Evolutionary conservation across 2,797 vertebrate genomes (phyloP), one percentile per base, ranked within the genome.

Genomic region (Tadarida brasiliensis): DNA sequence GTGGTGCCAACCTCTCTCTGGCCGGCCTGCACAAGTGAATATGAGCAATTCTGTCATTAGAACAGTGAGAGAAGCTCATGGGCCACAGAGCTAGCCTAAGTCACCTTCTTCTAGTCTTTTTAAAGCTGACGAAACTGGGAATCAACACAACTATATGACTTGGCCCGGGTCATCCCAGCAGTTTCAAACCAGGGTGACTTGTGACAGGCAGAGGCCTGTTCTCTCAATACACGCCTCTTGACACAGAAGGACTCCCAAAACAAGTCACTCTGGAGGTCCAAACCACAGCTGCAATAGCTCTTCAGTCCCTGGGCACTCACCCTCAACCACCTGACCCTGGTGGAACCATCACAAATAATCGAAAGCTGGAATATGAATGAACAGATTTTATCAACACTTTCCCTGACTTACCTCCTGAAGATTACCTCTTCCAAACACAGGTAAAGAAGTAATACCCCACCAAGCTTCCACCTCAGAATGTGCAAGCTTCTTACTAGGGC

Each of bases 301-400:
- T 5, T 11, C 28, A 5, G 24, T 65, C 1, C n/a, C 33, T 1
- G 10, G 1, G 5, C 35, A 47, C 6, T 5, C 4, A 0, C 7
- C 68, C 57, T 22, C 8, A 0, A 12, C 39, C 10, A 56, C 67
- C 20, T 2, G 14, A 39, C 30, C 33, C 83, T 3, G 8, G 11
- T 0, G 0, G 49, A 30, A 71, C 19, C 1, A 61, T 8, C 74
- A 28, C 71, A 49, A 54, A 44, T n/a, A 1, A 11, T 10, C 11
- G 2, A 15, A 0, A 0, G 26, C 22, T 1, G 28, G 65, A 28
- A 51, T 22, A 12, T 3, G 3, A 56, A 47, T 6, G 6, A 30
- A 33, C 0, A 10, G 59, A 16, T 44, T 22, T 2, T n/a, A 11
- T 24, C 87, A 56, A 11, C 8, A 4, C 12, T 35, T 35, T 8